Base-by-base conservation (phyloP, 2,797 vertebrate genomes). In the Ispidina lecontei region DNA sequence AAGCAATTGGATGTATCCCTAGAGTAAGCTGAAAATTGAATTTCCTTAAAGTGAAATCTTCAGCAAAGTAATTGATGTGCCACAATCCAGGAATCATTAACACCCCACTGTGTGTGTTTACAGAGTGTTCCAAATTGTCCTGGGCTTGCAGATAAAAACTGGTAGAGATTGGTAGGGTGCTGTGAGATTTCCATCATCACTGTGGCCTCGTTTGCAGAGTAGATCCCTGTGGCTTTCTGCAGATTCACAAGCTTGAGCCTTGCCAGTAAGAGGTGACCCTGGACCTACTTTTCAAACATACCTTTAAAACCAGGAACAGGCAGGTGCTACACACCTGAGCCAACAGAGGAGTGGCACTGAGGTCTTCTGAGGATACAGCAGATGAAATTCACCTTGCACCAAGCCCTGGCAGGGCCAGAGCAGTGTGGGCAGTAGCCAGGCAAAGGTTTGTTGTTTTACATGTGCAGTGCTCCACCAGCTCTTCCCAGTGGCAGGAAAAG, bases 31-130 rank as follows among this genome's bases (percentile, higher is more conserved):
- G 62, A 59, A 82, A 87, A 92, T 5, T 67, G 3, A 47, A 77
- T 58, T 74, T 85, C 55, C 75, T 92, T 59, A 20, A 41, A 58
- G 11, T 41, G 41, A 86, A 87, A 72, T 55, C 39, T 77, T 90
- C 6, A 80, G 35, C 2, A 77, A 76, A 84, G 68, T 68, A 54
- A 83, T 71, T 83, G 56, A 37, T 13, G 18, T 41, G 14, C 22
- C 25, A 59, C 2, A 12, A 49, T 14, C 55, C 26, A 26, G 25
- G 54, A 83, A 46, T 65, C 76, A 35, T 35, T 73, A 72, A 52
- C 76, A 85, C 31, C 29, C 65, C 26, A 26, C 25, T 1, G 4
- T 14, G 19, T 80, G 18, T 67, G 35, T 80, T 77, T 78, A 46
- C 47, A 49, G 63, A 74, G 22, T 5, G 62, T 44, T 85, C 82